Conservation (phyloP, 2,888 invertebrate species). For the Drosophila demipolita region DNA sequence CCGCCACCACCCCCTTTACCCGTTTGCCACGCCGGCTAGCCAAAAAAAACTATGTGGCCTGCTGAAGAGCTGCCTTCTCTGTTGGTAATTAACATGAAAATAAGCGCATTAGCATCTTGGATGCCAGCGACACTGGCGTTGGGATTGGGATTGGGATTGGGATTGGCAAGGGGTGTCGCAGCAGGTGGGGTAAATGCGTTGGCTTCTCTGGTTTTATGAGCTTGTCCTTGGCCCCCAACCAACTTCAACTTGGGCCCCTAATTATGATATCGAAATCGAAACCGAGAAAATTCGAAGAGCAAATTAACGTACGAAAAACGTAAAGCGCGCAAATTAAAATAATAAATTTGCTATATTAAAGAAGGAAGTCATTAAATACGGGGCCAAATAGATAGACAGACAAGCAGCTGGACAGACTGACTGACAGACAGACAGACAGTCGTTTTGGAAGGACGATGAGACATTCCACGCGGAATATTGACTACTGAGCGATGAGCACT, state of each 20-base stretch:
- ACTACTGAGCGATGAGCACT: slow-evolving; percentile 21
- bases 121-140: slow-evolving; percentile 31
- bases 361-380: slow-evolving; percentile 67
- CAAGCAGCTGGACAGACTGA: neutral
- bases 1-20: neutral
- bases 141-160: neutral
- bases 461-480: slow-evolving; percentile 26
- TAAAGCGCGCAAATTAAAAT: slow-evolving; percentile 77
- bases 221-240: slow-evolving; percentile 13
- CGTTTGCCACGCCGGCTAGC: slow-evolving; percentile 7
- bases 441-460: slow-evolving; percentile 22
- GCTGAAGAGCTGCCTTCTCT: slow-evolving; percentile 53
- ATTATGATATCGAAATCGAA: slow-evolving; percentile 73
- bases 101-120: slow-evolving; percentile 72
- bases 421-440: slow-evolving; percentile 1
- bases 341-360: slow-evolving; percentile 77
- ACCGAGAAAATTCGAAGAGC: slow-evolving; percentile 36
- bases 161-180: neutral
- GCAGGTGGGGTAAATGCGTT: neutral
- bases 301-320: slow-evolving; percentile 44
- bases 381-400: slow-evolving; percentile 5
- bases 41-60: slow-evolving; percentile 40
- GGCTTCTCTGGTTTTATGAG: slow-evolving; percentile 25
- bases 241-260: slow-evolving; percentile 36
- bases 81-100: slow-evolving; percentile 77